Percentiles rank a stretch among this genome's conserved stretches.
Evolutionary conservation across 2,113 vertebrate genomes (phyloP).

Genomic region (Triplophysa rosa): DNA sequence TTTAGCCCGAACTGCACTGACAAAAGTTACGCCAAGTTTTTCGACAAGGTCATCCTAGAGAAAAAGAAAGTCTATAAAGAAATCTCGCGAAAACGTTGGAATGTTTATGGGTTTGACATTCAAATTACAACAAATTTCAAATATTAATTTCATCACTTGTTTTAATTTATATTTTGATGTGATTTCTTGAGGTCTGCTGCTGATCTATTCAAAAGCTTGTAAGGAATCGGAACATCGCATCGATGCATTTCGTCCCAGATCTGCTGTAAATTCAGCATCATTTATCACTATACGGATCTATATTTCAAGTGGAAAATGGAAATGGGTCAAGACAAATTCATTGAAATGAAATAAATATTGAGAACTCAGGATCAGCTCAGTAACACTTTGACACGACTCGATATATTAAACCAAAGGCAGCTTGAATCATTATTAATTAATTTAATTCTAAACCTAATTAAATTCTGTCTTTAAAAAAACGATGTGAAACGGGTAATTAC

Average conservation of each 20-base stretch:
- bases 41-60: neutral
- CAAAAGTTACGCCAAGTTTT: conserved; percentile 49
- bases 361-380: neutral
- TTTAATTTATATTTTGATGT: neutral
- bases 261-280: neutral
- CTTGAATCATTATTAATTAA: too few relatives aligned
- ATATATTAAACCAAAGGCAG: neutral
- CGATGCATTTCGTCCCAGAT: conserved; percentile 32
- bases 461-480: too few relatives aligned
- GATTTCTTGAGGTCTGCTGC: neutral
- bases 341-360: conserved; percentile 1
- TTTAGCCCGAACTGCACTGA: conserved; percentile 28
- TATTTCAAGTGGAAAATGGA: neutral
- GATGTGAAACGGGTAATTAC: too few relatives aligned
- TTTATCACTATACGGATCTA: conserved; percentile 9
- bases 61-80: neutral
- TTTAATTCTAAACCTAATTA: neutral
- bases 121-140: too few relatives aligned
- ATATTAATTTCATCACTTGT: neutral
- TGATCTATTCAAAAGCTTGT: too few relatives aligned
- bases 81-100: too few relatives aligned
- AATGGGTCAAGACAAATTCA: conserved; percentile 28
- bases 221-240: neutral
- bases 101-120: too few relatives aligned
- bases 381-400: neutral